Evolutionary conservation across 2,113 vertebrate species (phyloP).

Genomic region (Poeciliopsis prolifica): DNA sequence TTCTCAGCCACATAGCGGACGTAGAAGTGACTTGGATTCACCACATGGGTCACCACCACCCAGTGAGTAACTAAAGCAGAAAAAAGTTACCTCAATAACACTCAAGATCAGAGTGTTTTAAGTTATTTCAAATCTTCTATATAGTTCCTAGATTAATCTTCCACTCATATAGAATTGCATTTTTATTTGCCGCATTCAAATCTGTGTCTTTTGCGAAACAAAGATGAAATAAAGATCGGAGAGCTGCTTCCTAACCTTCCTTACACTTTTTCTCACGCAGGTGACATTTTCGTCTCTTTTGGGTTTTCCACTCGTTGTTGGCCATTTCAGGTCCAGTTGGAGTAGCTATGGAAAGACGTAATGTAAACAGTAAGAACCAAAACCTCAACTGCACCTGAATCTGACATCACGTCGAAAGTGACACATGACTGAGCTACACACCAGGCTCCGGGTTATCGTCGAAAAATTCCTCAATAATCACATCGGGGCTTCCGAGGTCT

Average conservation of each 20-base stretch:
- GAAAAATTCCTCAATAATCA: slow-evolving; percentile 85
- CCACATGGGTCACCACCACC: slow-evolving; percentile 85
- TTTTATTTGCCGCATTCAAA: too few species aligned
- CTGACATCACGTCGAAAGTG: too few species aligned
- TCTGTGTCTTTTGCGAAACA: too few species aligned
- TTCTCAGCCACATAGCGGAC: slow-evolving; percentile 81
- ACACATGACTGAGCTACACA: slow-evolving; percentile 5
- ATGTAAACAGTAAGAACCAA: not conserved
- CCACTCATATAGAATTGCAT: too few species aligned
- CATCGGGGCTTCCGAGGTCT: slow-evolving; percentile 62
- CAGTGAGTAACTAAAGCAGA: slow-evolving; percentile 62
- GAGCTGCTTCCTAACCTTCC: slow-evolving; percentile 25
- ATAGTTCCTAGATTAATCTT: too few species aligned
- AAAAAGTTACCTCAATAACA: not conserved
- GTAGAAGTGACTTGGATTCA: slow-evolving; percentile 91
- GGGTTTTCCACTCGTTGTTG: slow-evolving; percentile 15
- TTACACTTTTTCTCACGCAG: not conserved
- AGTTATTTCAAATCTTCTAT: too few species aligned
- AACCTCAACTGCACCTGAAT: not conserved
- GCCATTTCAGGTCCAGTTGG: slow-evolving; percentile 55
- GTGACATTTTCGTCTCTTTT: slow-evolving; percentile 5
- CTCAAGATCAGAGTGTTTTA: not conserved
- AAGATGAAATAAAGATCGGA: not conserved
- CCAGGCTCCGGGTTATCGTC: slow-evolving; percentile 67
- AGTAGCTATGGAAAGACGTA: slow-evolving; percentile 17